Base-by-base conservation (phyloP, 2,113 vertebrate genomes). In the Hyla sarda region DNA sequence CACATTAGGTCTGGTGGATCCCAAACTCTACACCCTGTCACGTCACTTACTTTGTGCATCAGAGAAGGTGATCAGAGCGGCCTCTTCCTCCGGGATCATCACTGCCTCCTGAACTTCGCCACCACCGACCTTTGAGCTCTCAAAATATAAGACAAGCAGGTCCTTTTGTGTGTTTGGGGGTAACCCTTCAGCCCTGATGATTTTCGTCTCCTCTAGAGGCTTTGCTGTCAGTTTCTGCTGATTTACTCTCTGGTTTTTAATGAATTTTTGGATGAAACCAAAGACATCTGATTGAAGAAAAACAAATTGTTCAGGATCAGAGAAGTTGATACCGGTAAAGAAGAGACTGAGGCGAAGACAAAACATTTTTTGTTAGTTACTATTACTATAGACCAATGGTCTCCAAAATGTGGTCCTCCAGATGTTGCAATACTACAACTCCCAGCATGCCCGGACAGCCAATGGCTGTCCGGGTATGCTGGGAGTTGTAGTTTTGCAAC, bases 1-100 rank as follows among this genome's bases (percentile, higher is more conserved):
- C 10, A 62, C 19, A n/a, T 58, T 19, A 54, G 56, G 8, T 65
- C 25, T 14, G 41, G 41, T 8, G 8, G 60, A 30, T 30, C 60
- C 60, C 13, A 13, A 1, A 6, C 72, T 48, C 72, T 28, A 17
- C n/a, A 50, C 21, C 60, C 48, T 2, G 74, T 32, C 2, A 10
- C 7, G 9, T 17, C 34, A 65, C 58, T 74, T 97, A 99, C 97
- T 96, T 95, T 89, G 78, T 3, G 58, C 56, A 86, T 94, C 74
- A 89, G 13, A 84, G 88, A 98, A 97, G 21, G 93, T 96, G 89
- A 98, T 45, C 60, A 97, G 76, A 17, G 94, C 95, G 50, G 94
- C 94, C 52, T 94, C 91, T 11, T 96, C 94, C 1, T 90, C 90
- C 14, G 93, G 90, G 81, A 93, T 86, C 21, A 90, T 88, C 5